A percentile compares a stretch with the other conserved stretches of the same genome.
These are phyloP conservation scores for Maconellicoccus hirsutus DNA, from an alignment of 1,140 invertebrate species.

Conservation along the genomic window DNA sequence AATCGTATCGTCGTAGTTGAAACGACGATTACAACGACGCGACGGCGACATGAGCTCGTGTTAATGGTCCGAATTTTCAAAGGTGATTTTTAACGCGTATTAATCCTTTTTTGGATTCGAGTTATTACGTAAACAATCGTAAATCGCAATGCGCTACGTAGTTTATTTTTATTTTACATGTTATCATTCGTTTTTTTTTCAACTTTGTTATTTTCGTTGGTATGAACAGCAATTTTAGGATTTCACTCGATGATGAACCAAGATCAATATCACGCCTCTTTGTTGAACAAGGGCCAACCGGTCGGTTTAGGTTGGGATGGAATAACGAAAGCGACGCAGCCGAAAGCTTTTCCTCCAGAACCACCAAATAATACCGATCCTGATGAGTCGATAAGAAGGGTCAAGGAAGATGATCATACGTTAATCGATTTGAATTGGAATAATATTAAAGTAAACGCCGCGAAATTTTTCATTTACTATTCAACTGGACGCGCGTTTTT, in stretches of 20 bases:
- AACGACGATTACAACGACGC: too few relatives aligned
- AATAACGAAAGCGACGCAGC: conserved; percentile 85
- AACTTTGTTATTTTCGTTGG: not conserved
- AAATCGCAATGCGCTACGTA: too few relatives aligned
- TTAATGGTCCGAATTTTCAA: too few relatives aligned
- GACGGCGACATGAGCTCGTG: too few relatives aligned
- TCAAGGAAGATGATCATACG: conserved; percentile 76
- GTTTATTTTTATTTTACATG: not conserved
- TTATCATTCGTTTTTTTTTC: not conserved
- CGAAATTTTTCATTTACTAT: conserved; percentile 2
- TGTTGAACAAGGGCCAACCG: conserved; percentile 80
- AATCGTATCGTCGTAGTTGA: too few relatives aligned
- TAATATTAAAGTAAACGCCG: conserved; percentile 85
- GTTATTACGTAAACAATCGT: too few relatives aligned
- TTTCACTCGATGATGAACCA: conserved; percentile 99
- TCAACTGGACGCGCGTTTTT: not conserved
- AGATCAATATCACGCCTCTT: conserved; percentile 95
- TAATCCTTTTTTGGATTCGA: too few relatives aligned
- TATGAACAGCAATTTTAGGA: conserved; percentile 76
- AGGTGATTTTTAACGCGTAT: too few relatives aligned
- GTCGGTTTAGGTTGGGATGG: conserved; percentile 81
- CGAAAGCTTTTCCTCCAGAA: conserved; percentile 78
- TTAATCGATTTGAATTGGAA: conserved; percentile 89
- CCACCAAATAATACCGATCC: conserved; percentile 90
- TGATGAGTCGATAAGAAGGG: conserved; percentile 76